Base-by-base conservation (phyloP, 2,113 vertebrate species). In the Cynopterus brachyotis region DNA sequence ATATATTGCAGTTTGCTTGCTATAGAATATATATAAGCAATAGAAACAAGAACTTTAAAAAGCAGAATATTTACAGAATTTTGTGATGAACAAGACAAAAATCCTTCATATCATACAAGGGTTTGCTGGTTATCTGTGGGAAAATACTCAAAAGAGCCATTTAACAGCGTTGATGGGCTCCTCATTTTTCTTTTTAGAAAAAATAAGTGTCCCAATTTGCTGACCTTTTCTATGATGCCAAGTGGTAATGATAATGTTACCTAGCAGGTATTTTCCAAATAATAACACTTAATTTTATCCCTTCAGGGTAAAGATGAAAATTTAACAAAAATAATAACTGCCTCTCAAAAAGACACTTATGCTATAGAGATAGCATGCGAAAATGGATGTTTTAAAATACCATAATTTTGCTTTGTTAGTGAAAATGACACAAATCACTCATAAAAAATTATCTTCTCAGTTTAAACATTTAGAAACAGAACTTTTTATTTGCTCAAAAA, bases 311-410 rank as follows among this genome's bases (percentile, higher is more conserved):
- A 93, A 67, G 87, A 78, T 70, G 28, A 89, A 76, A 90, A 87
- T 78, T 70, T 67, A 92, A 94, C 30, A 95, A 84, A 73, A 90
- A 67, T 53, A 67, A 72, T 47, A 92, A 50, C 20, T 95, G 64
- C 40, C 64, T 87, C 93, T 93, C 40, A 93, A 79, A 78, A 95
- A 70, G 47, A 90, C 35, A 78, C 12, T 47, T 13, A 17, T 19
- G 6, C n/a, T 72, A 72, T 2, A 73, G 37, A 73, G 59, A 79
- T 0, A 83, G 50, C 47, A 73, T 12, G 6, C 79, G 42, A 95
- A 88, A 93, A 86, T 32, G 42, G 4, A 78, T 64, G 75, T 64
- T 78, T 75, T 59, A 55, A 96, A 95, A 91, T 75, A 53, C 19
- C 64, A 73, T 16, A 47, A 73, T 69, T 75, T 73, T 30, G 8